Evolutionary conservation across 2,888 invertebrate genomes (phyloP).

Genomic region (Brenthis hecate): DNA sequence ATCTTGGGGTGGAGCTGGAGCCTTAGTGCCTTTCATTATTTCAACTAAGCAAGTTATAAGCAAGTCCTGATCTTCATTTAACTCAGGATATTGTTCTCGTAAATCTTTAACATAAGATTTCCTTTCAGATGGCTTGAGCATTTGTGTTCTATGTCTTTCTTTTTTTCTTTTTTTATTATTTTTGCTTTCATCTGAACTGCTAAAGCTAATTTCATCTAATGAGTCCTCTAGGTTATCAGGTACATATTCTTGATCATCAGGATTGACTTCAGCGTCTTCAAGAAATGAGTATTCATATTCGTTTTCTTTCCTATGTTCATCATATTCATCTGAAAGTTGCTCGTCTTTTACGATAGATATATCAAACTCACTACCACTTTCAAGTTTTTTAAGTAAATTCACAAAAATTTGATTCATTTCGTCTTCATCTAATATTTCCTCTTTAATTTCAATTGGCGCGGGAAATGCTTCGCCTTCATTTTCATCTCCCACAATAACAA

Average conservation of each 20-base stretch:
- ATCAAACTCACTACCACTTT: slow-evolving; percentile 45
- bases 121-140: slow-evolving; percentile 29
- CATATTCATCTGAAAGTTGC: not conserved
- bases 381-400: slow-evolving; percentile 50
- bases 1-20: slow-evolving; percentile 55
- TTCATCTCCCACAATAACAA: slow-evolving; percentile 52
- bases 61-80: slow-evolving; percentile 50
- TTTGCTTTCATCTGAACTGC: slow-evolving; percentile 9
- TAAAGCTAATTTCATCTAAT: slow-evolving; percentile 2
- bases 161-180: slow-evolving; percentile 6
- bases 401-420: slow-evolving; percentile 41
- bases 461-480: slow-evolving; percentile 34
- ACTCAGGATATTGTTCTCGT: slow-evolving; percentile 52
- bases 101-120: slow-evolving; percentile 60
- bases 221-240: slow-evolving; percentile 20
- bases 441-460: slow-evolving; percentile 43
- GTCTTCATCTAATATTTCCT: slow-evolving; percentile 45
- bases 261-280: slow-evolving; percentile 25
- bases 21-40: slow-evolving; percentile 58
- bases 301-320: slow-evolving; percentile 28
- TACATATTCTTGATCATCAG: slow-evolving; percentile 24
- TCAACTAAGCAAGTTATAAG: slow-evolving; percentile 56
- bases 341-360: slow-evolving; percentile 14
- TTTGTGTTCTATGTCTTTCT: slow-evolving; percentile 25
- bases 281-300: slow-evolving; percentile 17